phyloP scores from a whole-genome alignment of 2,888 invertebrate species.

The Polietes domitor region DNA sequence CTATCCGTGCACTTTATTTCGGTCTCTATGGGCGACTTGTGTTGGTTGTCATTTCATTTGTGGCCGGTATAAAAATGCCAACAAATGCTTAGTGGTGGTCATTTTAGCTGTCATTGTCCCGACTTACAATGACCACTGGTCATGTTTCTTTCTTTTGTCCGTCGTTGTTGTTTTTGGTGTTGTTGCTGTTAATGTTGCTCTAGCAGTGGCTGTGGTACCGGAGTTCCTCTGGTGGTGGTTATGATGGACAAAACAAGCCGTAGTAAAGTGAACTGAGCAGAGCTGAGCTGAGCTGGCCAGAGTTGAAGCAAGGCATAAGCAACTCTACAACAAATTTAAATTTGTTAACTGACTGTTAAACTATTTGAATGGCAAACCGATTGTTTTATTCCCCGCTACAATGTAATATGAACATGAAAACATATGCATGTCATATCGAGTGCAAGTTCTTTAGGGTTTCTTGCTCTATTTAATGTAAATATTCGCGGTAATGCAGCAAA shows the following conservation, averaged over 20 bases:
- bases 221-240: constrained; percentile 46
- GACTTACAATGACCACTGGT: constrained; percentile 57
- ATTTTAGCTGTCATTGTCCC: constrained; percentile 62
- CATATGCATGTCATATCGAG: constrained; percentile 22
- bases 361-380: constrained; percentile 3
- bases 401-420: constrained; percentile 20
- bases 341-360: constrained; percentile 49
- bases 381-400: constrained; percentile 20
- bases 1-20: not conserved
- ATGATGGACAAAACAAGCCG: constrained; percentile 50
- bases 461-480: not conserved
- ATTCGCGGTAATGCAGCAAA: not conserved
- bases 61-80: constrained; percentile 51
- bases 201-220: not conserved
- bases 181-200: constrained; percentile 15
- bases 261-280: constrained; percentile 25
- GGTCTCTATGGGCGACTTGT: constrained; percentile 26
- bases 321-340: constrained; percentile 56
- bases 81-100: constrained; percentile 56
- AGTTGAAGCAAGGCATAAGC: constrained; percentile 1
- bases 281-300: constrained; percentile 26
- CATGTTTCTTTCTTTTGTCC: constrained; percentile 53
- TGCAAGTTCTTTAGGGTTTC: constrained; percentile 8
- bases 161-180: too few species aligned
- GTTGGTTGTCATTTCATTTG: constrained; percentile 38